Conservation (phyloP, 2,888 invertebrate species). For the Boloria euphrosyne region DNA sequence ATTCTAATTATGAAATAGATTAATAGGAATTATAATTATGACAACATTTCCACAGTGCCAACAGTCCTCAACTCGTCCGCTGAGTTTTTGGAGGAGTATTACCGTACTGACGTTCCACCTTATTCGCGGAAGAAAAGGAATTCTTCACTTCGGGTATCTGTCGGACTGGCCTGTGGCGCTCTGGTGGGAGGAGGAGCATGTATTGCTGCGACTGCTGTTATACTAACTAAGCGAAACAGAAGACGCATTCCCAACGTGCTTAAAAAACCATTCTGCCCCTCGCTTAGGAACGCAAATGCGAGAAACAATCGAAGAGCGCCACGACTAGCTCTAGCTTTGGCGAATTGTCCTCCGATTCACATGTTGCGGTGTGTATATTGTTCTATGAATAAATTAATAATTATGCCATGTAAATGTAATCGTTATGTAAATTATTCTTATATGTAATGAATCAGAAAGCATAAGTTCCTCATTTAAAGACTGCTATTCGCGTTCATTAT, state of each 20-base stretch:
- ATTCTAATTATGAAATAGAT: neutral
- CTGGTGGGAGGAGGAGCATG: slow-evolving; percentile 81
- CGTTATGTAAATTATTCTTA: neutral
- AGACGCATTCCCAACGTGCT: slow-evolving; percentile 68
- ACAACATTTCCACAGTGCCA: slow-evolving; percentile 61
- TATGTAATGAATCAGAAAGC: neutral
- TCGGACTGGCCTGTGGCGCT: slow-evolving; percentile 72
- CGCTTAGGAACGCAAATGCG: slow-evolving; percentile 59
- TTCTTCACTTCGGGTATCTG: slow-evolving; percentile 76
- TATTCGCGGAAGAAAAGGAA: slow-evolving; percentile 70
- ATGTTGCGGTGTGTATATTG: slow-evolving; percentile 63
- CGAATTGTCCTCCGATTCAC: slow-evolving; percentile 75
- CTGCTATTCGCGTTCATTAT: no score
- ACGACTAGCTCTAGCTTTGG: slow-evolving; percentile 68
- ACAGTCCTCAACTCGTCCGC: slow-evolving; percentile 83
- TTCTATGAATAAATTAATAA: slow-evolving; percentile 7
- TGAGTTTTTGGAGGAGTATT: slow-evolving; percentile 84
- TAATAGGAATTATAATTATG: neutral
- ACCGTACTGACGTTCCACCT: slow-evolving; percentile 72
- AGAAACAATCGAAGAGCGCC: slow-evolving; percentile 75
- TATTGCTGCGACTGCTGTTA: slow-evolving; percentile 83
- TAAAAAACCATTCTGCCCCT: slow-evolving; percentile 78
- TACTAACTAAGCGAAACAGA: slow-evolving; percentile 81
- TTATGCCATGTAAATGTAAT: no score
- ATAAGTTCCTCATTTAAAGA: no score